Evolutionary conservation across 2,797 vertebrate species (phyloP), one percentile per base, ranked within the genome.

Genomic region (Notamacropus eugenii): DNA sequence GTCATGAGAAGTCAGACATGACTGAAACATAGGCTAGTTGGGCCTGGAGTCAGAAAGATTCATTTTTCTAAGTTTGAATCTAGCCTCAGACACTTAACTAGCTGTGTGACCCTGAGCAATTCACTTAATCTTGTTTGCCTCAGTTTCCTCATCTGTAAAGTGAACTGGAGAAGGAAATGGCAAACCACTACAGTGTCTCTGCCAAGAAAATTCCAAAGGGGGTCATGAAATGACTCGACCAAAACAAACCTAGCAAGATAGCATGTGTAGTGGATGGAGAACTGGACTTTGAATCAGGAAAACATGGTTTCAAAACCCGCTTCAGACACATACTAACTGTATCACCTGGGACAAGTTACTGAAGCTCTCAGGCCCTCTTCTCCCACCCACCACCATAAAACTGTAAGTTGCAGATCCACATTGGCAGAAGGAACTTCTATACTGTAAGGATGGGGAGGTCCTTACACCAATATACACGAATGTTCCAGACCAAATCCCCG

Each of bases 401-500:
- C 9, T 74, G 5, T 11, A 50, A 87, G 2, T 50, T 87, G 74
- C 40, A 82, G 67, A 40, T 46, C n/a, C n/a, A 24, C 67, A 2
- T 46, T 82, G 40, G n/a, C n/a, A 50, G 67, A 46, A 46, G 40
- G 3, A 87, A 3, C 2, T 87, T 87, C 74, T 50, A 40, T 3
- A 46, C 74, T 11, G 27, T 58, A 58, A 58, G 57, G 57, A 58
- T 10, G 11, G 24, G 74, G 8, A 46, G n/a, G 40, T 82, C 24
- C 22, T 24, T 87, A 87, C 9, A 27, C 22, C 40, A 82, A 46
- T 24, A 24, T 27, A 82, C 40, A 46, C 40, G 74, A 67, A 50
- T 94, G 58, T 82, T 91, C 56, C 55, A 96, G 57, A 92, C 54
- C 94, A 92, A 95, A 96, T 34, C 3, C 67, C 92, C 56, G 91